Evolutionary conservation across 2,888 invertebrate genomes (phyloP), one percentile per base, ranked within the genome.

Genomic region (Pherbina coryleti): DNA sequence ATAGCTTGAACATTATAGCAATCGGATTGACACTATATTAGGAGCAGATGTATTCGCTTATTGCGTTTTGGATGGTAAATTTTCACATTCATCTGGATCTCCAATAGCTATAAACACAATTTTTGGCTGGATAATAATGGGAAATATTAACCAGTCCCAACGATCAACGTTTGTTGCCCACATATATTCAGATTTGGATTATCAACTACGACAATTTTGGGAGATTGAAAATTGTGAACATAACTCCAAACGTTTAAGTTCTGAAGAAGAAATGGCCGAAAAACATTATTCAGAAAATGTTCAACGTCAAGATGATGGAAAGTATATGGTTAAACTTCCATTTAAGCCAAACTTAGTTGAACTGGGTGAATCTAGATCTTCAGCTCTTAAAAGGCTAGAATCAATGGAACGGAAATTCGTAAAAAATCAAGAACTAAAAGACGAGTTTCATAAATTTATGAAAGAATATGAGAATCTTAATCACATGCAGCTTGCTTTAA

Each of bases 141-240:
- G 5, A 31, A 31, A 31, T 31, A 5, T 31, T 31, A 31, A 31
- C 31, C 31, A 31, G 5, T 31, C 31, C 31, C 31, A 31, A 31
- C 31, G 31, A 31, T 31, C 31, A 4, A 31, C 31, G 31, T 31
- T 31, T 5, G 5, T 31, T 31, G 80, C 77, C 7, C 75, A 78
- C 60, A 9, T 70, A 34, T 53, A 55, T 44, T 19, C 57, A 19
- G 57, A 74, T 9, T 37, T 79, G 34, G 70, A 73, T 34, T n/a
- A 64, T n/a, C 79, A 80, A 9, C 73, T 81, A 5, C 72, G 79
- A 28, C 66, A 55, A 4, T 80, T 80, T 57, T 81, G 80, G 79
- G 73, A 80, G 34, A 69, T 55, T 1, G 81, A 81, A 74, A 74
- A 79, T 57, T 44, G 73, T 53, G 69, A 76, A 49, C 5, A 22